Conservation (phyloP, 2,113 vertebrate species). For the Papio anubis region DNA sequence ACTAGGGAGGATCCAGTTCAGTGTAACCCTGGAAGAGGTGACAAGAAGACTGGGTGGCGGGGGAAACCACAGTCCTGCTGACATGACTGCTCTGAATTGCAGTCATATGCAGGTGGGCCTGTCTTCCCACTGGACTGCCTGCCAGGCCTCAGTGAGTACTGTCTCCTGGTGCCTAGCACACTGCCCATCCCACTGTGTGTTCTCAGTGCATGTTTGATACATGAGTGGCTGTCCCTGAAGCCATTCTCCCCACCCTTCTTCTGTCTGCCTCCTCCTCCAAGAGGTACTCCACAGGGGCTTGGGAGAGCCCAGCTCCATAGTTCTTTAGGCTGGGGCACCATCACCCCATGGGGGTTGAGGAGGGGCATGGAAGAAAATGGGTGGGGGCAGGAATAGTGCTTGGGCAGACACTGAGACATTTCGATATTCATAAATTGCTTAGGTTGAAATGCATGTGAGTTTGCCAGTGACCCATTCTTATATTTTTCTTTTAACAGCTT, state of each 20-base stretch:
- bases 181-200: background rate
- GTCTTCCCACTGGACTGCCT: background rate
- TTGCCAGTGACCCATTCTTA: conserved; percentile 1
- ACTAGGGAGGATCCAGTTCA: background rate
- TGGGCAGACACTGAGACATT: background rate
- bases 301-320: background rate
- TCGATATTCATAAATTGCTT: background rate
- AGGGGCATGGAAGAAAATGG: background rate
- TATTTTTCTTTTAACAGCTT: conserved; percentile 42
- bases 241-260: background rate
- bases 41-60: no score
- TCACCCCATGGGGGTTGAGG: background rate
- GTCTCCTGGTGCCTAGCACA: background rate
- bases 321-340: background rate
- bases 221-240: background rate
- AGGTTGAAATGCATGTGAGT: background rate
- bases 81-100: background rate
- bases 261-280: background rate
- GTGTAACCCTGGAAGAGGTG: background rate
- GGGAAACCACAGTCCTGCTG: background rate
- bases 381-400: background rate
- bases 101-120: accelerated
- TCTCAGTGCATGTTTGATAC: background rate
- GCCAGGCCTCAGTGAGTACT: background rate
- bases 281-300: background rate